A percentile compares a stretch with the other conserved stretches of the same genome.
phyloP scores from a whole-genome alignment of 2,888 invertebrate genomes.

The Melangyna quadrimaculata region DNA sequence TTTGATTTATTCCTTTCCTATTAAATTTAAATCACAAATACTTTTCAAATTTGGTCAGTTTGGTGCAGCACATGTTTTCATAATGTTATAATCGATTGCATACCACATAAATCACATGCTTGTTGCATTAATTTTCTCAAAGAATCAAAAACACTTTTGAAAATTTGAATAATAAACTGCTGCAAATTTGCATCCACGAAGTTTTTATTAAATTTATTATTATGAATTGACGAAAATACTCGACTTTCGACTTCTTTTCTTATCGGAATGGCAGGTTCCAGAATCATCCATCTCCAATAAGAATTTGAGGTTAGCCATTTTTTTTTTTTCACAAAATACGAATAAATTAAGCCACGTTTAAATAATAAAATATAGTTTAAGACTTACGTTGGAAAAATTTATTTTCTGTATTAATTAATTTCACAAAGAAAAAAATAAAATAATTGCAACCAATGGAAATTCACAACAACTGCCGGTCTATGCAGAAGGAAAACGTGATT shows the following conservation, averaged over 20 bases:
- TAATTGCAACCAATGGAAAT: constrained; percentile 25
- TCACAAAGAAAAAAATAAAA: constrained; percentile 14
- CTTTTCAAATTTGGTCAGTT: not conserved
- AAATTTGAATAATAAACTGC: not conserved
- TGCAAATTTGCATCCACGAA: not conserved
- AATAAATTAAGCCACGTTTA: not conserved
- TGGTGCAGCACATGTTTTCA: constrained; percentile 30
- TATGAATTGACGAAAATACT: not conserved
- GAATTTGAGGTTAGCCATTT: constrained; percentile 49
- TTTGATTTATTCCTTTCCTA: not conserved
- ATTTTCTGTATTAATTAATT: constrained; percentile 31
- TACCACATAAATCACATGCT: not conserved
- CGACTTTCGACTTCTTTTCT: not conserved
- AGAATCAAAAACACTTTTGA: not conserved
- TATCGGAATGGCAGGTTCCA: constrained; percentile 53
- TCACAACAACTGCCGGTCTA: constrained; percentile 54
- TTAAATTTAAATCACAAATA: not conserved
- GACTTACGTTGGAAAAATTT: constrained; percentile 46
- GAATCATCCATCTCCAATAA: constrained; percentile 37
- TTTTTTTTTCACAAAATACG: not conserved
- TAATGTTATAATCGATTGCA: not conserved
- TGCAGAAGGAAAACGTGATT: constrained; percentile 56
- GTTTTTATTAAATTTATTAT: not conserved
- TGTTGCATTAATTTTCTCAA: not conserved
- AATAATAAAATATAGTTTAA: not conserved